Evolutionary conservation across 37 sponge, comb jelly and placozoan species (phyloP).

Genomic region (Ianthella basta): DNA sequence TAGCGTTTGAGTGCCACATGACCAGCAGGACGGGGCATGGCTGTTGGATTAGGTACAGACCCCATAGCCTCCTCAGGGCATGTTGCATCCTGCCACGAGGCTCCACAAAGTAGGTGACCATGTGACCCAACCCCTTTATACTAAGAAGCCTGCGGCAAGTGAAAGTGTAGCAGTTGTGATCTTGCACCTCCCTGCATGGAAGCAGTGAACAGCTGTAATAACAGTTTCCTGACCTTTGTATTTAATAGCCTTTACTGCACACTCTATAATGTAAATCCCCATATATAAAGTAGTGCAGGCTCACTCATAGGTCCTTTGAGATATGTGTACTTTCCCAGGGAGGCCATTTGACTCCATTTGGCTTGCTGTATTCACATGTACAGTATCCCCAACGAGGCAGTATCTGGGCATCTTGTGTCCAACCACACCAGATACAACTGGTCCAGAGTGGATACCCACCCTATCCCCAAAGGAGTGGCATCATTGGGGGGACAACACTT

Average conservation of each 20-base stretch:
- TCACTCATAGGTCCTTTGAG: conserved; percentile 59
- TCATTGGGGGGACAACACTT: conserved; percentile 46
- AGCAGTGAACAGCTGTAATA: too few relatives aligned
- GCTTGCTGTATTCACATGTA: conserved; percentile 90
- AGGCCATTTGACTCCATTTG: conserved; percentile 92
- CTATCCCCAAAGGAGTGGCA: conserved; percentile 58
- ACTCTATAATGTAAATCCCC: too few relatives aligned
- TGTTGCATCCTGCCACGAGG: too few relatives aligned
- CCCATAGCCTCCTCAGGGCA: too few relatives aligned
- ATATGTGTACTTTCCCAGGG: conserved; percentile 64
- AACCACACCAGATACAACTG: conserved; percentile 91
- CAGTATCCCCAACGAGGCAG: conserved; percentile 97
- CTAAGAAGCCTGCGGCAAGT: background rate
- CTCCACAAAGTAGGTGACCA: conserved; percentile 19
- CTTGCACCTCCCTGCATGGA: too few relatives aligned
- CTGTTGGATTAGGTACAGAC: too few relatives aligned
- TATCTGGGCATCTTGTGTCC: conserved; percentile 93
- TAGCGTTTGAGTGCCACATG: too few relatives aligned
- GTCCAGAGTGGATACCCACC: conserved; percentile 94
- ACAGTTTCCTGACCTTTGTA: too few relatives aligned
- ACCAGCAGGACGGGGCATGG: too few relatives aligned
- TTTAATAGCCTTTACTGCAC: too few relatives aligned
- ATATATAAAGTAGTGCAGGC: too few relatives aligned
- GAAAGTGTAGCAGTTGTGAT: too few relatives aligned
- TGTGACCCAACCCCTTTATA: background rate